Evolutionary conservation across 2,797 vertebrate genomes (phyloP).

Genomic region (Oreortyx pictus): DNA sequence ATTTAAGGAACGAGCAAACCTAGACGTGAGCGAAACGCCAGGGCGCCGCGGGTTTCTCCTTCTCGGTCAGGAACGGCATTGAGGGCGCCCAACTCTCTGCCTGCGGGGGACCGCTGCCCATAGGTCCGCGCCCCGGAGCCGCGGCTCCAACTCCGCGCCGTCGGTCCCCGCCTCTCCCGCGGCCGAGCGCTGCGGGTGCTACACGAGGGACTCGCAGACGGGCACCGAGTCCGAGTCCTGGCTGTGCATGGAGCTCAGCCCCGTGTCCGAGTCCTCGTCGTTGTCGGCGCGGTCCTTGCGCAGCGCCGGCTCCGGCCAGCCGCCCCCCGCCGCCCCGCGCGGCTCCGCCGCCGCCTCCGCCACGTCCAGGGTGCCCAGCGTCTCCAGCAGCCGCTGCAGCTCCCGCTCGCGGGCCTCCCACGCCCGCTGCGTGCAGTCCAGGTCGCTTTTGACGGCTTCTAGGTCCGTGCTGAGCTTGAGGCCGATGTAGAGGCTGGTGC

Average conservation of each 20-base stretch:
- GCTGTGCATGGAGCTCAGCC: conserved; percentile 98
- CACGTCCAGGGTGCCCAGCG: conserved; percentile 82
- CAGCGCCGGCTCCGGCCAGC: conserved; percentile 85
- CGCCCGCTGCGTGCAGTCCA: conserved; percentile 87
- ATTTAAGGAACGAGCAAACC: conserved; percentile 15
- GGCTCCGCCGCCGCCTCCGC: not conserved
- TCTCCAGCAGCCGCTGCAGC: conserved; percentile 86
- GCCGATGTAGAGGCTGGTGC: conserved; percentile 94
- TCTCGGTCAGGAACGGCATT: conserved; percentile 41
- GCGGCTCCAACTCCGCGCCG: no score
- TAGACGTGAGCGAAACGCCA: conserved; percentile 42
- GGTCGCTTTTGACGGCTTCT: conserved; percentile 84
- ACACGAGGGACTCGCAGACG: conserved; percentile 94
- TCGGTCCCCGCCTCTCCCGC: no score
- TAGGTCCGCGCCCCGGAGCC: not conserved
- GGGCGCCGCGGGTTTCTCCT: conserved; percentile 43
- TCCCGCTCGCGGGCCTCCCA: conserved; percentile 88
- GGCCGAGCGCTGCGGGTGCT: conserved; percentile 11
- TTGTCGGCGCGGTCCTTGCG: conserved; percentile 85
- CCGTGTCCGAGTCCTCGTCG: conserved; percentile 98
- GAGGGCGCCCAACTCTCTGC: conserved; percentile 43
- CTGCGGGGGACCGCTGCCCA: conserved; percentile 70
- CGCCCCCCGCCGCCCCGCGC: not conserved
- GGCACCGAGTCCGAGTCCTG: conserved; percentile 94
- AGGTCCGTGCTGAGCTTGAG: conserved; percentile 92